These are phyloP conservation scores for Taxidea taxus DNA, from an alignment of 2,113 vertebrate genomes.

Conservation along the genomic window DNA sequence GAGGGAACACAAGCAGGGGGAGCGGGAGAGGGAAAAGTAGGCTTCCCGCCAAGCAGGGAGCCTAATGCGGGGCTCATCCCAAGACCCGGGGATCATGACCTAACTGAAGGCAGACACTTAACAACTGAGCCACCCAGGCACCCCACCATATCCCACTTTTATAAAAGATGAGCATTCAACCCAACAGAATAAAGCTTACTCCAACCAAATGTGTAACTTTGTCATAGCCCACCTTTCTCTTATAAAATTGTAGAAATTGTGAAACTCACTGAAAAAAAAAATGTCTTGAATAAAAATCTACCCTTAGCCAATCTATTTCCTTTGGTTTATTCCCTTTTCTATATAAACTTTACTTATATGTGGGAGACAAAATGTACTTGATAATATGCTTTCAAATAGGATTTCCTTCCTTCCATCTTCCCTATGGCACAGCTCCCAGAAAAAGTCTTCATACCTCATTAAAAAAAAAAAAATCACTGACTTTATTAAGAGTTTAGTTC, in stretches of 20 bases:
- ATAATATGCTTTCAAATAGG: slow-evolving; percentile 23
- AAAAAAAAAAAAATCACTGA: slow-evolving; percentile 39
- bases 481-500: slow-evolving; percentile 52
- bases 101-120: no score
- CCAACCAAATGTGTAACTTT: background rate
- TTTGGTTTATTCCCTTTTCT: background rate
- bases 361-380: slow-evolving; percentile 20
- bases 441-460: slow-evolving; percentile 44
- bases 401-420: slow-evolving; percentile 48
- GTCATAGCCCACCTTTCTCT: background rate
- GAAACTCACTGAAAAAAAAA: background rate
- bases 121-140: no score
- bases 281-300: background rate
- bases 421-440: background rate
- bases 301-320: background rate
- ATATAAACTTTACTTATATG: background rate
- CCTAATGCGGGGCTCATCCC: no score
- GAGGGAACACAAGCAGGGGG: no score
- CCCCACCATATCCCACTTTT: background rate
- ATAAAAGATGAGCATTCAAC: background rate
- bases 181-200: background rate
- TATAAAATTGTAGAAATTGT: background rate
- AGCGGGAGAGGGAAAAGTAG: no score
- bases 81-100: no score
- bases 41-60: no score